These are phyloP conservation scores for Poecilus cupreus DNA, from an alignment of 2,888 invertebrate genomes.

Conservation along the genomic window DNA sequence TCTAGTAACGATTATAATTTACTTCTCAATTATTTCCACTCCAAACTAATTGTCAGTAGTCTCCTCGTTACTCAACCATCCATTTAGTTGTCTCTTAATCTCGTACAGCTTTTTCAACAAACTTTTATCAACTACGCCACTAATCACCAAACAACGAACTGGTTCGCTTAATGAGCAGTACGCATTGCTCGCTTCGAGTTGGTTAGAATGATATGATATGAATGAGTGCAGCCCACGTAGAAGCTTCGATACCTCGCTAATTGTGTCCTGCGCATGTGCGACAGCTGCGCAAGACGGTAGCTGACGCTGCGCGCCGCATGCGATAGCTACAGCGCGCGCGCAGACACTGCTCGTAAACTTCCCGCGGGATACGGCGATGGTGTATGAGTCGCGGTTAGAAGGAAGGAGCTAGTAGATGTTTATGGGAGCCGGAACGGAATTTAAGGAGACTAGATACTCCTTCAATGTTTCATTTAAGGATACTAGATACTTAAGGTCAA, in stretches of 20 bases:
- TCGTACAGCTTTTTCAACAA: slow-evolving; percentile 17
- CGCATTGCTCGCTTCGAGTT: not conserved
- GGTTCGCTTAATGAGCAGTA: slow-evolving; percentile 27
- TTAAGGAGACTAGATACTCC: not conserved
- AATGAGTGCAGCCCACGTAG: slow-evolving; percentile 49
- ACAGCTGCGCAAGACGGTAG: not conserved
- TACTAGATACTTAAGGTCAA: too few species aligned
- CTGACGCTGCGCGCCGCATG: not conserved
- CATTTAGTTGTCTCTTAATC: slow-evolving; percentile 13
- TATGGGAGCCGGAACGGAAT: not conserved
- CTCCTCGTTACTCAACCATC: not conserved
- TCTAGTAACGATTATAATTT: too few species aligned
- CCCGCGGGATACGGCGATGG: not conserved
- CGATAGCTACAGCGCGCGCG: slow-evolving; percentile 2
- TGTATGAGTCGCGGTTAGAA: not conserved
- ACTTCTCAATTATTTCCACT: too few species aligned
- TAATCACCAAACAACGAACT: not conserved
- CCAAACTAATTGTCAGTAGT: not conserved
- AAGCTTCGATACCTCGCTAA: slow-evolving; percentile 14
- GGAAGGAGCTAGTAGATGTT: not conserved
- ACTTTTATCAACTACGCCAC: not conserved
- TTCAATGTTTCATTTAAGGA: too few species aligned
- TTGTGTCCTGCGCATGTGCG: slow-evolving; percentile 36
- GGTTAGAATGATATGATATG: slow-evolving; percentile 42
- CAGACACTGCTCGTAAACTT: not conserved